phyloP scores from a whole-genome alignment of 1,140 invertebrate species.

The Pseudobourletiella spinata region DNA sequence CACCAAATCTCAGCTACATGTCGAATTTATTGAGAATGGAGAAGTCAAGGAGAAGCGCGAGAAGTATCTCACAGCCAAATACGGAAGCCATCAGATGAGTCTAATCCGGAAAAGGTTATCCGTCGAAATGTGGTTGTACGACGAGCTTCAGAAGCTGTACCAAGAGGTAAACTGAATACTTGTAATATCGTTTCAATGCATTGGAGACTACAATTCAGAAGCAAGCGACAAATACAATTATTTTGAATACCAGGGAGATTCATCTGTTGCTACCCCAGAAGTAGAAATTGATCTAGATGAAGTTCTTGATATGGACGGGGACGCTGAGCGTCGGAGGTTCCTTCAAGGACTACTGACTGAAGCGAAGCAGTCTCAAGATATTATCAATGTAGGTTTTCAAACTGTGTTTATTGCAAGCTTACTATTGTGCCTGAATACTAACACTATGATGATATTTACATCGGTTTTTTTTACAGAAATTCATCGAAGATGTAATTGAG shows the following conservation, averaged over 20 bases:
- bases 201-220: not conserved
- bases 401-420: no score
- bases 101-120: constrained; percentile 85
- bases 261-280: constrained; percentile 51
- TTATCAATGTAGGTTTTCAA: constrained; percentile 69
- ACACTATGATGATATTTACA: no score
- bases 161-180: constrained; percentile 52
- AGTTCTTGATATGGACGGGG: constrained; percentile 81
- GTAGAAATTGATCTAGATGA: constrained; percentile 90
- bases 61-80: constrained; percentile 93
- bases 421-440: no score
- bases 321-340: constrained; percentile 69
- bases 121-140: constrained; percentile 96
- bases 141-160: constrained; percentile 83
- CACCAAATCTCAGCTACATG: constrained; percentile 50
- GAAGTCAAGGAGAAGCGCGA: constrained; percentile 77
- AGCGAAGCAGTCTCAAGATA: constrained; percentile 71
- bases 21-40: constrained; percentile 78
- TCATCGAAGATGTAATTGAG: constrained; percentile 77
- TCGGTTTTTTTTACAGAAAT: constrained; percentile 53
- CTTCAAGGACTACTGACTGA: constrained; percentile 63
- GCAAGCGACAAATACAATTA: no score
- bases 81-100: constrained; percentile 93
- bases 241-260: no score
- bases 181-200: constrained; percentile 40